Conservation (phyloP, 2,888 invertebrate genomes). For the Calliopum simillimum region DNA sequence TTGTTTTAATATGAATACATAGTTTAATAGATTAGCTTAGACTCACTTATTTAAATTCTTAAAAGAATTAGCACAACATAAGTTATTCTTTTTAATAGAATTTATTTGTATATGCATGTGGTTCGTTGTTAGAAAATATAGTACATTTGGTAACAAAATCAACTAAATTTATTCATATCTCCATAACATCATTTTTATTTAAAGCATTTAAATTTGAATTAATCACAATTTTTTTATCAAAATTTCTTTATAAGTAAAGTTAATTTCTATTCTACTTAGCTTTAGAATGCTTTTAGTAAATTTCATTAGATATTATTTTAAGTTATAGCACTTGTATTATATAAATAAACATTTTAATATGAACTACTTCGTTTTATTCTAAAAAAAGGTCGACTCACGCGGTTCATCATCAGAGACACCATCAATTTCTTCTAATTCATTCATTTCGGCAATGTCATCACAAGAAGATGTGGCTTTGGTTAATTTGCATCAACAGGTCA, state of each 20-base stretch:
- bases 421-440: constrained; percentile 85
- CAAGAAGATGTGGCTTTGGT: constrained; percentile 93
- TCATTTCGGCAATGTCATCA: constrained; percentile 91
- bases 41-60: no score
- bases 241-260: neutral
- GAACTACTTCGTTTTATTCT: constrained; percentile 31
- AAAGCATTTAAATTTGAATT: neutral
- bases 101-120: neutral
- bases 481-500: constrained; percentile 94
- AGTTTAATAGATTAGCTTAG: no score
- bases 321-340: no score
- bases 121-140: neutral
- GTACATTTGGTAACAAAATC: neutral
- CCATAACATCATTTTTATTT: neutral
- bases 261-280: neutral
- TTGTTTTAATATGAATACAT: no score
- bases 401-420: constrained; percentile 80
- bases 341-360: neutral
- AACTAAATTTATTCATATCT: constrained; percentile 1
- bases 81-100: constrained; percentile 1
- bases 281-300: constrained; percentile 25
- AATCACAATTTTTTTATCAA: neutral
- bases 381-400: constrained; percentile 65
- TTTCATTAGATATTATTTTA: neutral
- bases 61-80: neutral